Percentiles rank a stretch among this genome's conserved stretches.
Conservation (phyloP, 2,113 vertebrate genomes). For the Ranitomeya variabilis region DNA sequence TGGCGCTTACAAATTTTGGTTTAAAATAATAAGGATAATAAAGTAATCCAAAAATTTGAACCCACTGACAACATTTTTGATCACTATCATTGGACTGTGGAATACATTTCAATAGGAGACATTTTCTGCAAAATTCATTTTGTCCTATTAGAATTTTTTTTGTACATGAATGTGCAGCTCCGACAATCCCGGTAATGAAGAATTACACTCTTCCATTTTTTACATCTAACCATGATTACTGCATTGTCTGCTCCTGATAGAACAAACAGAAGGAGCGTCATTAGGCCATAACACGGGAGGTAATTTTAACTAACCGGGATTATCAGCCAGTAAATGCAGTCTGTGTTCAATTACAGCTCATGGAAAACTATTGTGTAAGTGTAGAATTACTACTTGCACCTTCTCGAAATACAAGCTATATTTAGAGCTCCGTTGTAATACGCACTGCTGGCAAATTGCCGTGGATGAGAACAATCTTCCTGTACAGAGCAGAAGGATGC, state of each 20-base stretch:
- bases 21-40: too few species aligned
- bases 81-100: too few species aligned
- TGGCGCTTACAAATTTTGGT: too few species aligned
- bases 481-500: slow-evolving; percentile 34
- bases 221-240: background rate
- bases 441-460: slow-evolving; percentile 21
- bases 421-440: slow-evolving; percentile 18
- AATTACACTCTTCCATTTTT: background rate
- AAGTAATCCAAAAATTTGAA: too few species aligned
- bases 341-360: slow-evolving; percentile 47
- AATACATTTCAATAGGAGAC: too few species aligned
- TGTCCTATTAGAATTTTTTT: too few species aligned
- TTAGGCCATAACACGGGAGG: background rate
- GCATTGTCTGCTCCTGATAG: background rate
- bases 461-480: slow-evolving; percentile 6
- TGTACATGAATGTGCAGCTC: too few species aligned
- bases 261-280: background rate
- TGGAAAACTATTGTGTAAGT: slow-evolving; percentile 49
- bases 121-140: too few species aligned
- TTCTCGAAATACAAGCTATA: slow-evolving; percentile 48
- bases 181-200: too few species aligned
- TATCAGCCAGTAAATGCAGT: background rate
- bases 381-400: slow-evolving; percentile 43
- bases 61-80: too few species aligned
- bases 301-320: background rate